Conservation (phyloP, 2,888 invertebrate genomes). For the Caenorhabditis sinica region DNA sequence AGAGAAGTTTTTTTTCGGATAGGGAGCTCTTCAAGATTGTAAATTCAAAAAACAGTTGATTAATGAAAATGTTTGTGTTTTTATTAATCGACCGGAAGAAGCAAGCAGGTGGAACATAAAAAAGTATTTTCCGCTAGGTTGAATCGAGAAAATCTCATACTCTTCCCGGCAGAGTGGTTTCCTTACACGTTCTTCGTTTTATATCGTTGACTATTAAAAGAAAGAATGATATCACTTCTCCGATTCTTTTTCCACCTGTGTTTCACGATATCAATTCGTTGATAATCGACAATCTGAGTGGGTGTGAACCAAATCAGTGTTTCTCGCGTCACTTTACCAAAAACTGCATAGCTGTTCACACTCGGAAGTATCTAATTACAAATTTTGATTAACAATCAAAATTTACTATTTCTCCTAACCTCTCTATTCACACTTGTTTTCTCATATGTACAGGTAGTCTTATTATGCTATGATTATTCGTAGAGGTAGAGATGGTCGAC, state of each 20-base stretch:
- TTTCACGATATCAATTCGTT: conserved; percentile 48
- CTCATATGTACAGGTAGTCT: background rate
- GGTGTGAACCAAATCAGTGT: conserved; percentile 23
- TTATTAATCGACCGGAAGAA: no score
- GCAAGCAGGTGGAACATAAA: conserved; percentile 43
- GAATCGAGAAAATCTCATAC: conserved; percentile 19
- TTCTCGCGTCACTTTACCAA: conserved; percentile 9
- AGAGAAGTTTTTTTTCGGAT: background rate
- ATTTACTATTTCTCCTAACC: background rate
- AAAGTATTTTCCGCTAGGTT: conserved; percentile 22
- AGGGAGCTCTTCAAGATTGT: background rate
- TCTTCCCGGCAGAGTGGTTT: background rate
- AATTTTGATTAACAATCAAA: background rate
- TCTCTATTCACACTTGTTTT: background rate
- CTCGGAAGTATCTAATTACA: background rate
- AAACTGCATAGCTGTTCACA: conserved; percentile 1
- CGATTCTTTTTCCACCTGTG: conserved; percentile 27
- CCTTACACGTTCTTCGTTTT: conserved; percentile 5
- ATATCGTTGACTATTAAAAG: conserved; percentile 15
- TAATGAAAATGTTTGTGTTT: no score
- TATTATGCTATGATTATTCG: background rate
- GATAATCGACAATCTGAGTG: conserved; percentile 39
- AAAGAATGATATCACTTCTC: conserved; percentile 56
- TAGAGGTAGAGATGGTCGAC: conserved; percentile 12
- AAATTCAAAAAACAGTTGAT: no score